These are phyloP conservation scores for Lagocephalus sceleratus DNA, from an alignment of 2,797 vertebrate species.

Conservation along the genomic window DNA sequence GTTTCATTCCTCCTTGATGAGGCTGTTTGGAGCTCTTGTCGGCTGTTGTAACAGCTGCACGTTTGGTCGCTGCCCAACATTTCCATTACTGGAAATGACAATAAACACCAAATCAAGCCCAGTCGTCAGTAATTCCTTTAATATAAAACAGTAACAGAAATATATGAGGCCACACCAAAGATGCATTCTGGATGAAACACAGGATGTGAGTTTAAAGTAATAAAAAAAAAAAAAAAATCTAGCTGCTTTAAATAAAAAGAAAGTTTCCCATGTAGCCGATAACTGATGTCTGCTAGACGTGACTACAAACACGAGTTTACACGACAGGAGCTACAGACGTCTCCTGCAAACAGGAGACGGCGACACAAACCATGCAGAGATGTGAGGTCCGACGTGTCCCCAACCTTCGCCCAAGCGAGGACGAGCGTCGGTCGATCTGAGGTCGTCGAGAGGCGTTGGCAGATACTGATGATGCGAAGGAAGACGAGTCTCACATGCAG, in stretches of 20 bases:
- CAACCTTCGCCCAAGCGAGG: background rate
- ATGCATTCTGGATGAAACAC: conserved; percentile 46
- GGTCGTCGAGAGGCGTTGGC: conserved; percentile 19
- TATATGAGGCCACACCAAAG: conserved; percentile 67
- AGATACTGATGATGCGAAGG: conserved; percentile 13
- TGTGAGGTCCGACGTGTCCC: conserved; percentile 1
- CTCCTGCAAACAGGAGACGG: conserved; percentile 18
- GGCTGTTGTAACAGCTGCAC: background rate
- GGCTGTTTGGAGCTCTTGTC: background rate
- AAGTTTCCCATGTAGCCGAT: conserved; percentile 20
- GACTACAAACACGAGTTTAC: conserved; percentile 37
- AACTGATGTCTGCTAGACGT: conserved; percentile 22
- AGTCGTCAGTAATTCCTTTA: conserved; percentile 65
- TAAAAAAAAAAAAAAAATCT: conserved; percentile 2
- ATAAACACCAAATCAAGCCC: background rate
- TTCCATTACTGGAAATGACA: background rate
- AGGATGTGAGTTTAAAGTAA: conserved; percentile 31
- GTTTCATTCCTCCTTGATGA: background rate
- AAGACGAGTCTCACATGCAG: conserved; percentile 30
- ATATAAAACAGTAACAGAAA: conserved; percentile 75
- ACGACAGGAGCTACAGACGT: conserved; percentile 27
- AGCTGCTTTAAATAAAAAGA: conserved; percentile 9
- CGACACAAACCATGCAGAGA: conserved; percentile 32
- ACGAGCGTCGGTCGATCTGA: conserved; percentile 5
- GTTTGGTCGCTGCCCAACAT: background rate